Conservation (phyloP, 2,113 vertebrate genomes). For the Lycocorax pyrrhopterus region DNA sequence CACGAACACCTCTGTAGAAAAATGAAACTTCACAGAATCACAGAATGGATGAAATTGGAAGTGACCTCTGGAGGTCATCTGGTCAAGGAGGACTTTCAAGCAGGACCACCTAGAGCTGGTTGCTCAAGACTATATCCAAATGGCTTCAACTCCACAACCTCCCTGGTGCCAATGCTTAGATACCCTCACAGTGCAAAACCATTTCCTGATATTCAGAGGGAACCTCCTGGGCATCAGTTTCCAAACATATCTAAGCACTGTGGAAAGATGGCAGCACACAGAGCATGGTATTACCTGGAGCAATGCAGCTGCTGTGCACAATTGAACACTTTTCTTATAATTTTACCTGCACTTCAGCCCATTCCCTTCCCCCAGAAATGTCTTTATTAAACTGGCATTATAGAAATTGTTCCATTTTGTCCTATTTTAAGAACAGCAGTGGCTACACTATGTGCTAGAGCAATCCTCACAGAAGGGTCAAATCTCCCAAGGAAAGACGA, state of each 20-base stretch:
- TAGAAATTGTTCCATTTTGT: background rate
- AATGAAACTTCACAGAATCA: background rate
- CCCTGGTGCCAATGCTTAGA: background rate
- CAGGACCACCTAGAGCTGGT: background rate
- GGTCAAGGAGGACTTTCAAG: background rate
- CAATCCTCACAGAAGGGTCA: background rate
- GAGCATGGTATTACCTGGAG: background rate
- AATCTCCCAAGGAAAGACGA: background rate
- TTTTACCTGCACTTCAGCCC: background rate
- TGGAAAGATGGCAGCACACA: background rate
- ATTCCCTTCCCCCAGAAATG: background rate
- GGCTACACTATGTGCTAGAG: background rate
- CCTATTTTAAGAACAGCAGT: background rate
- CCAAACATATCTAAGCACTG: background rate
- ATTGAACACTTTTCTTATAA: background rate
- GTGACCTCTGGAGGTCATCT: background rate
- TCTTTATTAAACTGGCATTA: background rate
- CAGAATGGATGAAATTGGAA: background rate
- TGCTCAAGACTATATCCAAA: background rate
- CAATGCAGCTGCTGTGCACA: background rate
- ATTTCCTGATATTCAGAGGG: background rate
- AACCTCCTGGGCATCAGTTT: background rate
- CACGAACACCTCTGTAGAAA: background rate
- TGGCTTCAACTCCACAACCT: background rate
- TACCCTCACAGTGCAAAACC: background rate